Percentiles rank a stretch among this genome's conserved stretches.
Evolutionary conservation across 1,140 invertebrate genomes (phyloP).

Genomic region (Plutomurus gul): DNA sequence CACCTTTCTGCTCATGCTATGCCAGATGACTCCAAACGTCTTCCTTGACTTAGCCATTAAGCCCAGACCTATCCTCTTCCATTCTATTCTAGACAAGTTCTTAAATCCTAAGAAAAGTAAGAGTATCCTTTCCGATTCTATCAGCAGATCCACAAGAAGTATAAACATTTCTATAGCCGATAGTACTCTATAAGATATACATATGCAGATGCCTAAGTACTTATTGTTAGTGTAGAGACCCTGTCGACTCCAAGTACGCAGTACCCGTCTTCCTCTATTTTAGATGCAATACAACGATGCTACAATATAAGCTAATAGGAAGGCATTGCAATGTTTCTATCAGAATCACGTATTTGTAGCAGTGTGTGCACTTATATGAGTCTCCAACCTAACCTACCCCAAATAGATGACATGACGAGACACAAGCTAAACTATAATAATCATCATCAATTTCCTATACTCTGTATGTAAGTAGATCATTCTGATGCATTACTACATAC

Average conservation of each 20-base stretch:
- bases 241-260: no score
- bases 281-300: no score
- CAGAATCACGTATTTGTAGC: no score
- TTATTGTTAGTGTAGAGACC: no score
- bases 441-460: conserved; percentile 21
- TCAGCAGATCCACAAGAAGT: conserved; percentile 20
- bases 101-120: conserved; percentile 13
- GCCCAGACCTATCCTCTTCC: conserved; percentile 23
- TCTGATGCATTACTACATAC: conserved; percentile 21
- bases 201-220: no score
- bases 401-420: neutral
- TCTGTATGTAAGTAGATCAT: conserved; percentile 15
- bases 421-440: conserved; percentile 1
- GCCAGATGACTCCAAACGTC: neutral
- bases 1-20: conserved; percentile 28
- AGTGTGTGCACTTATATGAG: no score
- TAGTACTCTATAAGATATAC: no score
- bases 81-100: neutral
- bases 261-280: no score
- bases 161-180: no score
- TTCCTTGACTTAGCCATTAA: conserved; percentile 14
- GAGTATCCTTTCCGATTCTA: conserved; percentile 12
- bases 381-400: neutral
- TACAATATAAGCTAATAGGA: no score
- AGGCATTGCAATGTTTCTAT: no score